Conservation (phyloP, 2,113 vertebrate genomes). For the Paraplagusia blochii region DNA sequence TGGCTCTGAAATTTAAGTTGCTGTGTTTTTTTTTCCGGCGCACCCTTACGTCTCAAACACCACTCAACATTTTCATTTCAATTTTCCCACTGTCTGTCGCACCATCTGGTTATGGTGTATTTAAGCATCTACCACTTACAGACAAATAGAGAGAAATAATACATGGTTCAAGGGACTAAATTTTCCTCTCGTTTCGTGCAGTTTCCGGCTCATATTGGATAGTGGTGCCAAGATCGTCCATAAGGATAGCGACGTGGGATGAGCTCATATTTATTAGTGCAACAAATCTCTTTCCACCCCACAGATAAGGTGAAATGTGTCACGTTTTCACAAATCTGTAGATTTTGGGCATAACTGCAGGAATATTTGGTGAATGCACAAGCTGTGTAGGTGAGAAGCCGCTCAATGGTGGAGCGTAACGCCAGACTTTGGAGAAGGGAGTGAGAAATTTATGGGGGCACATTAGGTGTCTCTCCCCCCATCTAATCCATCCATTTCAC, state of each 20-base stretch:
- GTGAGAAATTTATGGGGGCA: neutral
- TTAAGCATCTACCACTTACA: too few relatives aligned
- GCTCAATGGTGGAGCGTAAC: too few relatives aligned
- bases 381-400: slow-evolving; percentile 24
- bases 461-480: slow-evolving; percentile 5
- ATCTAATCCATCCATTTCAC: slow-evolving; percentile 18
- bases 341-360: slow-evolving; percentile 38
- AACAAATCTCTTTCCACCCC: slow-evolving; percentile 67
- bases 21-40: neutral
- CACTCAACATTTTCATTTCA: slow-evolving; percentile 35
- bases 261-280: slow-evolving; percentile 58
- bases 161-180: too few relatives aligned
- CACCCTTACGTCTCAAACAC: slow-evolving; percentile 4
- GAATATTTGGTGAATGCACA: slow-evolving; percentile 30
- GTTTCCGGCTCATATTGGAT: too few relatives aligned
- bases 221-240: too few relatives aligned
- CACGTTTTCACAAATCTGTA: slow-evolving; percentile 58
- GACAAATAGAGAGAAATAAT: too few relatives aligned
- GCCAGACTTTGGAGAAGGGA: neutral
- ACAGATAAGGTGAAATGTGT: slow-evolving; percentile 43
- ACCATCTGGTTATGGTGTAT: slow-evolving; percentile 59
- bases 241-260: slow-evolving; percentile 37
- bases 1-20: neutral
- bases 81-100: slow-evolving; percentile 48
- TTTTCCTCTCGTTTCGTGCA: too few relatives aligned